Conservation (phyloP, 2,888 invertebrate genomes). For the Drosophila buzzatii region DNA sequence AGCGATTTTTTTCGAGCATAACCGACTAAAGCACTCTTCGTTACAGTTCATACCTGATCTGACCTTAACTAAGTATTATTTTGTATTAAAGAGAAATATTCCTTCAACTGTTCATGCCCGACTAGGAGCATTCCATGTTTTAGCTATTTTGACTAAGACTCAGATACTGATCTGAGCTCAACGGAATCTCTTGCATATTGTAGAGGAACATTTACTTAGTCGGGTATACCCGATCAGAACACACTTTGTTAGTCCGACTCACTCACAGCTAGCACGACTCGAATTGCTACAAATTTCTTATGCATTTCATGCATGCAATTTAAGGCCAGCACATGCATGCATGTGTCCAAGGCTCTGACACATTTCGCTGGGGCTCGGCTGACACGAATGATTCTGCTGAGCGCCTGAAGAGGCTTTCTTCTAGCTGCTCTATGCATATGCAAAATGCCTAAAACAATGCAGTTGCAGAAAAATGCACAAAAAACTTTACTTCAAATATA, state of each 20-base stretch:
- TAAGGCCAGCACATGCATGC: conserved; percentile 42
- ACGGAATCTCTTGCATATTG: neutral
- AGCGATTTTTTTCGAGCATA: no score
- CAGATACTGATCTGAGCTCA: no score
- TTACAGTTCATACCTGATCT: no score
- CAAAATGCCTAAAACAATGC: no score
- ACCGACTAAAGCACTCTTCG: no score
- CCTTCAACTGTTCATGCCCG: no score
- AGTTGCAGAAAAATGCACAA: no score
- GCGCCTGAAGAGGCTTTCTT: neutral
- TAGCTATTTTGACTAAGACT: no score
- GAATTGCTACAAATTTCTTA: conserved; percentile 31
- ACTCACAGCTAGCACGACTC: conserved; percentile 3
- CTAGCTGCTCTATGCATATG: neutral
- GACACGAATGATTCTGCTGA: neutral
- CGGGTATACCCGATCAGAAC: neutral
- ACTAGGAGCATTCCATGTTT: no score
- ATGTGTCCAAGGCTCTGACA: conserved; percentile 2
- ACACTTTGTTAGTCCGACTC: neutral
- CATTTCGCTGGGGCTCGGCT: neutral
- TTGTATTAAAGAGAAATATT: no score
- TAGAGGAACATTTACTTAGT: neutral
- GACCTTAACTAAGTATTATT: no score
- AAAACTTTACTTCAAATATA: neutral
- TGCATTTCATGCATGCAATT: conserved; percentile 72